Evolutionary conservation across 2,113 vertebrate genomes (phyloP).

Genomic region (Coryphaenoides rupestris): DNA sequence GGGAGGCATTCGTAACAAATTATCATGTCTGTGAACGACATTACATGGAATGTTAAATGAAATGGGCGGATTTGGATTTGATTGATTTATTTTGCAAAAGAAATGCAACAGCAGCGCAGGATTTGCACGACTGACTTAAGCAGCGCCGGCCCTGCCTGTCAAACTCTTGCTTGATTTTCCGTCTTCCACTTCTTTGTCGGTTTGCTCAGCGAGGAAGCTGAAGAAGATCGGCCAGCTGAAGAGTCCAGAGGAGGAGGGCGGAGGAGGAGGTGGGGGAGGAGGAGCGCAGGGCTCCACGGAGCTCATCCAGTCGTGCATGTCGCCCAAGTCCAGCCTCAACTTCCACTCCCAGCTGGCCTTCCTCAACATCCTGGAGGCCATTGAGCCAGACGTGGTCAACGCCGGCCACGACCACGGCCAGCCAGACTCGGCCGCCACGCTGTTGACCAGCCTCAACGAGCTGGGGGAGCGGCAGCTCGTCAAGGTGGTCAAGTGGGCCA

Average conservation of each 20-base stretch:
- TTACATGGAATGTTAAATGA: background rate
- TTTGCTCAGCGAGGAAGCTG: constrained; percentile 81
- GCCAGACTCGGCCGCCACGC: constrained; percentile 86
- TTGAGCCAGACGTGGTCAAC: constrained; percentile 94
- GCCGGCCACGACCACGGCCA: constrained; percentile 91
- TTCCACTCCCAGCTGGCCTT: constrained; percentile 88
- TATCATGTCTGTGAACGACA: background rate
- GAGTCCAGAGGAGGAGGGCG: constrained; percentile 71
- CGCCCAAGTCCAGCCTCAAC: constrained; percentile 73
- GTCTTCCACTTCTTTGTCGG: background rate
- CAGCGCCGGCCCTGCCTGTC: background rate
- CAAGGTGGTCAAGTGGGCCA: constrained; percentile 98
- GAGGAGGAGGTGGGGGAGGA: no score
- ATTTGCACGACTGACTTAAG: background rate
- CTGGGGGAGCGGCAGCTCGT: constrained; percentile 94
- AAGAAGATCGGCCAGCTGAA: constrained; percentile 96
- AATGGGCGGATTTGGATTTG: background rate
- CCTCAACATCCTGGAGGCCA: constrained; percentile 91
- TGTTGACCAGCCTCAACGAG: constrained; percentile 94
- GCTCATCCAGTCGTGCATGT: constrained; percentile 41
- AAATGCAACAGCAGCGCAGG: background rate
- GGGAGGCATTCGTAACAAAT: no score
- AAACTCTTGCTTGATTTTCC: no score
- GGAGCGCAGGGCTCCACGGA: constrained; percentile 29
- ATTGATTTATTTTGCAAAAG: background rate